Percentiles rank a stretch among this genome's conserved stretches.
phyloP scores from a whole-genome alignment of 2,888 invertebrate genomes.

The Brachyopa scutellaris region DNA sequence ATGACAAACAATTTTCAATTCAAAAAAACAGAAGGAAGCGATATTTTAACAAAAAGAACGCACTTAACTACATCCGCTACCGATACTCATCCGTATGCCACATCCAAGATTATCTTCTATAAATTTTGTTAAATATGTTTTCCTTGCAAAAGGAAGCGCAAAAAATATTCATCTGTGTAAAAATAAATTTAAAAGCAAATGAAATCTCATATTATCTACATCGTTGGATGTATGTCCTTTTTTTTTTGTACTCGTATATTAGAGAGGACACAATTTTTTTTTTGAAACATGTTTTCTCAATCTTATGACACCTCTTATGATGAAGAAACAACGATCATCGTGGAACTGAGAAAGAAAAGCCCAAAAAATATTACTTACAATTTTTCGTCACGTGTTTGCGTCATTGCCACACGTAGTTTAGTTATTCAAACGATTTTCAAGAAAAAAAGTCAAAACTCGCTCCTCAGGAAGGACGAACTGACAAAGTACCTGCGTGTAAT shows the following conservation, averaged over 20 bases:
- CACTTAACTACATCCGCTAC: conserved; percentile 62
- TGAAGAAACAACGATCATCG: conserved; percentile 46
- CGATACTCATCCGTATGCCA: conserved; percentile 25
- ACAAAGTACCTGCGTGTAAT: conserved; percentile 12
- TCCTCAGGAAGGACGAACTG: conserved; percentile 32
- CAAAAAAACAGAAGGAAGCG: neutral
- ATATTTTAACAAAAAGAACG: conserved; percentile 23
- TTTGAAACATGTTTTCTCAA: conserved; percentile 5
- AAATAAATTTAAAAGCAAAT: conserved; percentile 60
- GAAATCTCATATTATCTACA: conserved; percentile 42
- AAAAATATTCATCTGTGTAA: conserved; percentile 8
- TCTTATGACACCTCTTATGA: conserved; percentile 53
- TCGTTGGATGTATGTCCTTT: conserved; percentile 7
- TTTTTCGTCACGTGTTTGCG: conserved; percentile 80
- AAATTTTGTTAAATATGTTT: conserved; percentile 47
- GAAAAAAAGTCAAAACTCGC: conserved; percentile 41
- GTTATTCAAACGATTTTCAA: conserved; percentile 76
- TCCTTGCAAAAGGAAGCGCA: too few species aligned
- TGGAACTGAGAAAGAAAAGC: neutral
- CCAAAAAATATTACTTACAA: conserved; percentile 65
- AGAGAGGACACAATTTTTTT: too few species aligned
- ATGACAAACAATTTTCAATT: conserved; percentile 39
- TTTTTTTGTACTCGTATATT: too few species aligned
- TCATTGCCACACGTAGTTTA: conserved; percentile 81
- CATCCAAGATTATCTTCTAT: conserved; percentile 58